Conservation (phyloP, 2,888 invertebrate species). For the Stegophylla sp. region DNA sequence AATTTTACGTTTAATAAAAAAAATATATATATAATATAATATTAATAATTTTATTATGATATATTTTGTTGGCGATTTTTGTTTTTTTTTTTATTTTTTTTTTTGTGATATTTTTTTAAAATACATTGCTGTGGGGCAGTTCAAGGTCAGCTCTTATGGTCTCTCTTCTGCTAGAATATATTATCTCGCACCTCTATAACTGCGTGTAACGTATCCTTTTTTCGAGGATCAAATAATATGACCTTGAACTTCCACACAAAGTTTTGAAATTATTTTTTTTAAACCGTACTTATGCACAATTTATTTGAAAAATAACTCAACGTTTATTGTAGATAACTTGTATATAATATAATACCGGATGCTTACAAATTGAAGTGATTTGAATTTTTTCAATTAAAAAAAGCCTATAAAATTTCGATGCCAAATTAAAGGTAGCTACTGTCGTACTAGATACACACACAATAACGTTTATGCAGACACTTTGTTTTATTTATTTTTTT, state of each 20-base stretch:
- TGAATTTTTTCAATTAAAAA: no score
- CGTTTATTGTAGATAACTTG: slow-evolving; percentile 39
- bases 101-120: background rate
- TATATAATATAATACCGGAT: slow-evolving; percentile 42
- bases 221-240: slow-evolving; percentile 25
- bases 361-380: slow-evolving; percentile 44
- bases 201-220: background rate
- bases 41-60: no score
- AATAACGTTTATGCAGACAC: background rate
- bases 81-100: background rate
- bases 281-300: slow-evolving; percentile 35
- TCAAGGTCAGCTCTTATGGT: slow-evolving; percentile 52
- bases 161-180: slow-evolving; percentile 48
- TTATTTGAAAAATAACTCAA: slow-evolving; percentile 24
- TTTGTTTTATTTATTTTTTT: background rate
- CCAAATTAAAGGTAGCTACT: slow-evolving; percentile 22
- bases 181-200: no score
- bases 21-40: slow-evolving; percentile 22
- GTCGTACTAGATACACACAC: background rate
- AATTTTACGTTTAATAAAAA: slow-evolving; percentile 38
- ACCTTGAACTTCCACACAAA: slow-evolving; percentile 50
- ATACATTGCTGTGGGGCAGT: slow-evolving; percentile 23
- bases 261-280: slow-evolving; percentile 18
- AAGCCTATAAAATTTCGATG: slow-evolving; percentile 18
- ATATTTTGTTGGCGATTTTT: background rate